phyloP scores from a whole-genome alignment of 2,113 vertebrate species.

The Ornithorhynchus anatinus region DNA sequence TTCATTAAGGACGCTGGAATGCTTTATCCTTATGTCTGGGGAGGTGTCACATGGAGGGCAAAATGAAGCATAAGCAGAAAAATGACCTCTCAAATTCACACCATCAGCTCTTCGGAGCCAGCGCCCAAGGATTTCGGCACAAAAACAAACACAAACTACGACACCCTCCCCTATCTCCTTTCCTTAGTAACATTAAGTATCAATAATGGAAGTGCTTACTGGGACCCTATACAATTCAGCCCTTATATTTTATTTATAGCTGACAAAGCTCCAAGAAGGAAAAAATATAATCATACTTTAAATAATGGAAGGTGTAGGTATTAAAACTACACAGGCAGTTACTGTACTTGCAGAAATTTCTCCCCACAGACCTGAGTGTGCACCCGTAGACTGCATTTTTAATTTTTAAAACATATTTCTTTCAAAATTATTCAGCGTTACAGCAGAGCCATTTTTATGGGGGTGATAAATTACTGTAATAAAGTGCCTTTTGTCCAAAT shows the following conservation, averaged over 20 bases:
- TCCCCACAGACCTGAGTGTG: slow-evolving; percentile 84
- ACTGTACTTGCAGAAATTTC: slow-evolving; percentile 83
- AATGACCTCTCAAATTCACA: neutral
- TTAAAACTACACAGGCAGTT: slow-evolving; percentile 83
- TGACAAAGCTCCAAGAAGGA: slow-evolving; percentile 88
- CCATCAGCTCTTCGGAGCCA: neutral
- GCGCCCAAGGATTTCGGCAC: neutral
- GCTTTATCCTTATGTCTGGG: slow-evolving; percentile 2
- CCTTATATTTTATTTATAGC: slow-evolving; percentile 97
- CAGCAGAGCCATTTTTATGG: slow-evolving; percentile 87
- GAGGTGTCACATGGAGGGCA: neutral
- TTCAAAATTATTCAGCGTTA: slow-evolving; percentile 86
- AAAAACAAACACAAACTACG: slow-evolving; percentile 1
- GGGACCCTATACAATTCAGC: slow-evolving; percentile 80
- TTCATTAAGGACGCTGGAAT: neutral
- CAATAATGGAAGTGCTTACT: slow-evolving; percentile 94
- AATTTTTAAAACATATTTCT: slow-evolving; percentile 97
- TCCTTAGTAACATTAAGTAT: slow-evolving; percentile 75
- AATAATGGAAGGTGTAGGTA: slow-evolving; percentile 87
- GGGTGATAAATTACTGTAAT: slow-evolving; percentile 99
- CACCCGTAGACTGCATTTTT: slow-evolving; percentile 86
- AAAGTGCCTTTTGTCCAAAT: slow-evolving; percentile 81
- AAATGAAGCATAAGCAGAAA: neutral
- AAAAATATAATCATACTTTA: slow-evolving; percentile 92
- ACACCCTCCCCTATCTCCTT: slow-evolving; percentile 19